phyloP scores from a whole-genome alignment of 64 coral and sea anemone species.

The Montipora capricornis region DNA sequence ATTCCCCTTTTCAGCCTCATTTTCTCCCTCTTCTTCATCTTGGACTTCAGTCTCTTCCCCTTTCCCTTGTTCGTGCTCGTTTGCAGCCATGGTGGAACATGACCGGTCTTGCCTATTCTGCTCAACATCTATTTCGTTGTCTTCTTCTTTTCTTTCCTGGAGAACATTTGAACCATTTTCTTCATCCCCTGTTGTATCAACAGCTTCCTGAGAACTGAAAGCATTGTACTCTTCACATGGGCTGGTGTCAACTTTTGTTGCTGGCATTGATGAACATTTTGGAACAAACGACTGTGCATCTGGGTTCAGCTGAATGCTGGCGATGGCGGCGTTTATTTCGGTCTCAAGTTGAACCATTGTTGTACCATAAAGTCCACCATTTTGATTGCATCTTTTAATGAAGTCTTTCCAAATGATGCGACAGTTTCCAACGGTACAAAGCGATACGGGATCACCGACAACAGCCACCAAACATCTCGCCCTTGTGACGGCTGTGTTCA shows the following conservation, averaged over 20 bases:
- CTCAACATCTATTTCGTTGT: neutral
- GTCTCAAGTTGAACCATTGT: too few species aligned
- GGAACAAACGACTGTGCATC: conserved; percentile 47
- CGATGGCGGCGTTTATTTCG: neutral
- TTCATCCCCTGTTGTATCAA: neutral
- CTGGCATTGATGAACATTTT: neutral
- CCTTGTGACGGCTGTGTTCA: conserved; percentile 82
- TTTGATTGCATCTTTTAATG: too few species aligned
- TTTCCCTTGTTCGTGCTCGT: neutral
- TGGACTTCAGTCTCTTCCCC: neutral
- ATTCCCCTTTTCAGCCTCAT: neutral
- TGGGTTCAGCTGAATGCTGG: conserved; percentile 48
- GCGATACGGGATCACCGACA: conserved; percentile 81
- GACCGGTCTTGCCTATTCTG: neutral
- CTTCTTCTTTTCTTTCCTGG: neutral
- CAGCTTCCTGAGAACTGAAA: neutral
- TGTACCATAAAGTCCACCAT: too few species aligned
- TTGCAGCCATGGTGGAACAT: too few species aligned
- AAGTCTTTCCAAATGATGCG: too few species aligned
- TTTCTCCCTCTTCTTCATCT: neutral
- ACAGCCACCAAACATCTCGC: conserved; percentile 76
- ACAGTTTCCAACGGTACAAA: conserved; percentile 8
- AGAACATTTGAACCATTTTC: neutral
- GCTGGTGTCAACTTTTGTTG: neutral
- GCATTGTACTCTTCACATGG: neutral